Conservation (phyloP, 2,888 invertebrate species). For the Plebejus argus region DNA sequence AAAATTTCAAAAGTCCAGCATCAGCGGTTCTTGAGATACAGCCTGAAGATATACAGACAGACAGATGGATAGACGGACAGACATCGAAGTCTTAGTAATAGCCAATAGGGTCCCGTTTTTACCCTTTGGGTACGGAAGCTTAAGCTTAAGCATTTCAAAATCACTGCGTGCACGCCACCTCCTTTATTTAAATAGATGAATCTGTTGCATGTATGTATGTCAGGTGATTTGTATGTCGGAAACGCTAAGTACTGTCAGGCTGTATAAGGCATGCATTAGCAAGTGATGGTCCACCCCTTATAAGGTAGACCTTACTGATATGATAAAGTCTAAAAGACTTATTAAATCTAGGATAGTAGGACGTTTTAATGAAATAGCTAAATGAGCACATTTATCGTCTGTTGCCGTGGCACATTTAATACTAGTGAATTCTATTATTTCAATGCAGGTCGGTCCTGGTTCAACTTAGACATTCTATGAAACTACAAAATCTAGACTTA, state of each 20-base stretch:
- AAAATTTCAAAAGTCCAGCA: no score
- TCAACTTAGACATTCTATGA: no score
- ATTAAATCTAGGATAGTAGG: neutral
- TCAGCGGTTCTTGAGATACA: no score
- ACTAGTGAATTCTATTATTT: no score
- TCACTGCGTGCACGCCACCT: neutral
- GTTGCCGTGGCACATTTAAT: neutral
- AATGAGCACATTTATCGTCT: neutral
- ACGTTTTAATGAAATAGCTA: neutral
- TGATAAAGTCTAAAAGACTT: neutral
- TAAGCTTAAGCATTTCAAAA: neutral
- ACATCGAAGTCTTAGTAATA: no score
- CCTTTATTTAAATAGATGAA: conserved; percentile 5
- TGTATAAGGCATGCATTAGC: neutral
- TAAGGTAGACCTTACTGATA: neutral
- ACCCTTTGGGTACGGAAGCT: no score
- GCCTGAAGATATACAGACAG: no score
- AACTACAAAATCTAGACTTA: no score
- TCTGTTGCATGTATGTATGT: neutral
- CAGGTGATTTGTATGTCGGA: conserved; percentile 3
- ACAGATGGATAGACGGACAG: no score
- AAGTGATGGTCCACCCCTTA: neutral
- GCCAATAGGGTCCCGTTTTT: no score
- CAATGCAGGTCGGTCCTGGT: no score
- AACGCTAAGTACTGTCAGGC: neutral